These are phyloP conservation scores for Sphaerophoria taeniata DNA, from an alignment of 2,888 invertebrate species.

Conservation along the genomic window DNA sequence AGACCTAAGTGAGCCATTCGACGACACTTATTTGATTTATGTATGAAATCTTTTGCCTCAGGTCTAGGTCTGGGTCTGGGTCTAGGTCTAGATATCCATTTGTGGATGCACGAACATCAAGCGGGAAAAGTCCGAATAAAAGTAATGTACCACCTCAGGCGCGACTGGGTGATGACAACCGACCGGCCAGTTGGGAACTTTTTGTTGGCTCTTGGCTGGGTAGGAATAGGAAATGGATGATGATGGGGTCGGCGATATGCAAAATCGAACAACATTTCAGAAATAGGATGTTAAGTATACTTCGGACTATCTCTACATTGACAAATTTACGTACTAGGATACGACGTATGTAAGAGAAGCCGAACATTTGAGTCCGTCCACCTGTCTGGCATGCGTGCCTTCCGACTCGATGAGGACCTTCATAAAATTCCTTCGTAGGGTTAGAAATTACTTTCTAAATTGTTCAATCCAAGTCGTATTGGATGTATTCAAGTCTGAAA, in stretches of 20 bases:
- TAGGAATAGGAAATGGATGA: not conserved
- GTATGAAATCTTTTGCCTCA: constrained; percentile 70
- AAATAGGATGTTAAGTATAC: constrained; percentile 19
- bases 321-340: too few species aligned
- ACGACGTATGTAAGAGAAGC: too few species aligned
- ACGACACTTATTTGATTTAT: constrained; percentile 74
- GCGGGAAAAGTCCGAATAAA: constrained; percentile 60
- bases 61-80: constrained; percentile 6
- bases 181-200: not conserved
- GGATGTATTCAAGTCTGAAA: too few species aligned
- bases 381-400: too few species aligned
- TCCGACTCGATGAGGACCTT: too few species aligned
- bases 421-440: too few species aligned
- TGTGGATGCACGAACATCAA: constrained; percentile 47
- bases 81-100: not conserved
- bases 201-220: not conserved
- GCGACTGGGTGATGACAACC: not conserved
- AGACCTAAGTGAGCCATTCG: constrained; percentile 69
- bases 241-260: constrained; percentile 21
- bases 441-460: too few species aligned
- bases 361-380: too few species aligned
- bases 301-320: too few species aligned
- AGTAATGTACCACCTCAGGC: constrained; percentile 57
- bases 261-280: constrained; percentile 49
- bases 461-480: too few species aligned